Base-by-base conservation (phyloP, 35 echinoderm and acorn worm species). In the Lytechinus variegatus region DNA sequence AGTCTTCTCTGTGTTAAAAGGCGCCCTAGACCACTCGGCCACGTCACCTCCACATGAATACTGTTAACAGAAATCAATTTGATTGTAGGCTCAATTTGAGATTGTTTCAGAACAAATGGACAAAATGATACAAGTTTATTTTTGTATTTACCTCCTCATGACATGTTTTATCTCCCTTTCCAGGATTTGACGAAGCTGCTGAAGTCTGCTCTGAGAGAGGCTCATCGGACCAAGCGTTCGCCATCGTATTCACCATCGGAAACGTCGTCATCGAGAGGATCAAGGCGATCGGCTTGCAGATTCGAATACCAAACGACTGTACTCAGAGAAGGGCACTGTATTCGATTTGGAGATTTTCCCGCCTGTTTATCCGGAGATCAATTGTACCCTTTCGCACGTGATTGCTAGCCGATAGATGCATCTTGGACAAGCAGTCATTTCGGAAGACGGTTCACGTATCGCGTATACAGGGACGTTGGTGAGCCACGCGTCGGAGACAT, bases 161-260 rank as follows among this genome's bases (percentile, higher is more conserved):
- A 24, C 66, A 19, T 79, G 6, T n/a, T 79, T 79, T 79, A 5
- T 79, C 66, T 90, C n/a, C 52, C 4, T 54, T 52, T 54, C 9
- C 88, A 90, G 88, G 88, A 90, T 54, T 54, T 90, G 88, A 44
- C 52, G 52, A 54, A 44, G 13, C 5, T 90, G 10, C 88, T 90
- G 16, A 90, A 90, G 24, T 90, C 88, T 52, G 88, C 88, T 90
- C 5, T 90, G 88, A 90, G 88, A 54, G 52, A 90, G 29, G 88
- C 88, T 12, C 88, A 90, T 54, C 28, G 88, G 88, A 90, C 1
- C 88, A 90, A 90, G 88, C 88, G 88, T 13, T 90, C 88, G 9
- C 28, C 88, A 54, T 90, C 88, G 52, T 21, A 14, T 11, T 88
- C 87, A 14, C 27, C 9, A 19, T 4, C 16, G 11, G 28, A 27